Evolutionary conservation across 1,140 invertebrate species (phyloP).

Genomic region (Lepeophtheirus salmonis): DNA sequence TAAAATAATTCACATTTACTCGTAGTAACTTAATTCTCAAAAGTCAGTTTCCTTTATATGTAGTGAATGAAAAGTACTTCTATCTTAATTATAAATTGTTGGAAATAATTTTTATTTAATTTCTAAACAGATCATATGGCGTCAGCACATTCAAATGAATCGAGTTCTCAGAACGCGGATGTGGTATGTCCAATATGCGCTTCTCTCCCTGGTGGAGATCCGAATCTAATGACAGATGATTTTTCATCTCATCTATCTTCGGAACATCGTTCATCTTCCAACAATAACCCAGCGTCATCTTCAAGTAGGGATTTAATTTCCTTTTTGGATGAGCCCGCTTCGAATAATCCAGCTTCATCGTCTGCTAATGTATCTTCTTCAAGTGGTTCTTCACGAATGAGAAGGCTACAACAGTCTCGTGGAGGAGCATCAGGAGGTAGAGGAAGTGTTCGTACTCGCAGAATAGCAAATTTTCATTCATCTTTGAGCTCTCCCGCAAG

Average conservation of each 20-base stretch:
- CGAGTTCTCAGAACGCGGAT: slow-evolving; percentile 21
- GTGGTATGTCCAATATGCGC: slow-evolving; percentile 89
- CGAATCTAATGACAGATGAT: slow-evolving; percentile 92
- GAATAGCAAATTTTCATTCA: slow-evolving; percentile 10
- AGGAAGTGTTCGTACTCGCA: neutral
- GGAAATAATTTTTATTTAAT: no score
- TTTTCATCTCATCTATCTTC: slow-evolving; percentile 85
- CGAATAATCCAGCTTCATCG: neutral
- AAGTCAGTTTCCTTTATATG: no score
- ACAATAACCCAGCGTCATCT: neutral
- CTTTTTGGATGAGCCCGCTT: slow-evolving; percentile 31
- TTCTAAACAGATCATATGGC: slow-evolving; percentile 26
- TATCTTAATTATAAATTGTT: slow-evolving; percentile 7
- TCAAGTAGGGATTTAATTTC: slow-evolving; percentile 47
- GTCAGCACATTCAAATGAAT: neutral
- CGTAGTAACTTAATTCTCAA: no score
- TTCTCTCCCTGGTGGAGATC: slow-evolving; percentile 79
- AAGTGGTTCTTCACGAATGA: no score
- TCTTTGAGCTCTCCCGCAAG: neutral
- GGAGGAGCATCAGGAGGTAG: slow-evolving; percentile 3
- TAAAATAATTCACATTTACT: no score
- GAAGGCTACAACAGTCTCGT: neutral
- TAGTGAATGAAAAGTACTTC: slow-evolving; percentile 26
- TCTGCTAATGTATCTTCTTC: neutral
- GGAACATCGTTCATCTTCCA: slow-evolving; percentile 52